Evolutionary conservation across 2,888 invertebrate genomes (phyloP), one percentile per base, ranked within the genome.

Genomic region (Drosophila anomalipes): DNA sequence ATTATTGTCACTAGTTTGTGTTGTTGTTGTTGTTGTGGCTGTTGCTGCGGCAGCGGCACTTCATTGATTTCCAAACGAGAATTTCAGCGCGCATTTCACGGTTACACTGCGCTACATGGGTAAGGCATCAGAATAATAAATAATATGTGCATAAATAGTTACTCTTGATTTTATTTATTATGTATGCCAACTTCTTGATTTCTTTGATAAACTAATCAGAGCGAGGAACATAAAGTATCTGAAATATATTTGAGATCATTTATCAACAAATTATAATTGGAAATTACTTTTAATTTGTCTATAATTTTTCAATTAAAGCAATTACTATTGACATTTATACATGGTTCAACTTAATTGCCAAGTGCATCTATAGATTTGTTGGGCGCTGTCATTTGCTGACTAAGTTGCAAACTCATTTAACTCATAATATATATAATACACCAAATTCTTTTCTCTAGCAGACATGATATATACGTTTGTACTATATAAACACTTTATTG

Each of bases 11-110:
- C 79, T 79, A 73, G 73, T 62, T 78, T 70, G 47, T 68, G 73
- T 82, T 84, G 77, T 74, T 74, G 60, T 54, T 70, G 52, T 54
- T 53, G 41, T 52, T 57, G 32, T 37, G 51, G 33, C 16, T 51
- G 37, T 33, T 52, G 69, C 35, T 54, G 57, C 30, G 52, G 75
- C 67, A 76, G 86, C 88, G 89, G 89, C 87, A 79, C 74, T 83
- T 89, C 81, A 88, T 89, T 86, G 86, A 79, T 86, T 87, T 79
- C 57, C 66, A 85, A 87, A 82, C 72, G 67, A 82, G 83, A 74
- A 74, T 72, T 76, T 63, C 70, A 61, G 64, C 72, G 80, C 71
- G 52, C 78, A 75, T 74, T 78, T 78, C 61, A 64, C 65, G 74
- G 33, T 58, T 59, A 77, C 88, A 77, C 85, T 81, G 35, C 14